Conservation (phyloP, 37 sponge, comb jelly and placozoan species). For the Petrosia ficiformis region DNA sequence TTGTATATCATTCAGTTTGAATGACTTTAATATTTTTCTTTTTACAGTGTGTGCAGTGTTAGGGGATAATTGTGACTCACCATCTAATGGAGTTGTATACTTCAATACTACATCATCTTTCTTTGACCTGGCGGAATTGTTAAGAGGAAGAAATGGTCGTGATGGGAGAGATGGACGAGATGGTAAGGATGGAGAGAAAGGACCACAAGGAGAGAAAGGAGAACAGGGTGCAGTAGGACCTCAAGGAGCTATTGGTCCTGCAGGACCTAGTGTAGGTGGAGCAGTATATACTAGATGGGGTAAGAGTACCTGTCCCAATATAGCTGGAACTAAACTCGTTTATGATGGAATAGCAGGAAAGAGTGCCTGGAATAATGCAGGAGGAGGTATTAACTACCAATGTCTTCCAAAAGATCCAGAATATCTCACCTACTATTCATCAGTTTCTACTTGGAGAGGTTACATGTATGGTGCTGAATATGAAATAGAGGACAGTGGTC, state of each 20-base stretch:
- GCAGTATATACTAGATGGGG: slow-evolving; percentile 55
- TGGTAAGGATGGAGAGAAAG: neutral
- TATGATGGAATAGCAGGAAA: slow-evolving; percentile 26
- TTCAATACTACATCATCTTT: no score
- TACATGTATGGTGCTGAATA: slow-evolving; percentile 41
- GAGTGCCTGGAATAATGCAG: slow-evolving; percentile 4
- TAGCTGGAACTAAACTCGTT: slow-evolving; percentile 30
- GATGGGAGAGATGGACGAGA: slow-evolving; percentile 13
- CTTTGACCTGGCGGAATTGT: no score
- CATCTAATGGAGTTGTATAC: no score
- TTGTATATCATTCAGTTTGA: no score
- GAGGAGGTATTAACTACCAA: slow-evolving; percentile 51
- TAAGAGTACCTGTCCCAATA: slow-evolving; percentile 31
- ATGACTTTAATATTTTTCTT: no score
- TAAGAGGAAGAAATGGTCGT: neutral
- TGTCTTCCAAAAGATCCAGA: slow-evolving; percentile 45
- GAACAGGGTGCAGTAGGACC: neutral
- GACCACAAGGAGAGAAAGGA: neutral
- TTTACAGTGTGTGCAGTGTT: no score
- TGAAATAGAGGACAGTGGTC: neutral
- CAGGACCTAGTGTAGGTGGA: slow-evolving; percentile 10
- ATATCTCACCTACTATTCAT: neutral
- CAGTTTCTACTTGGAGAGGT: neutral
- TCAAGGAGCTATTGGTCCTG: slow-evolving; percentile 28
- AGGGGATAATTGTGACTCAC: no score